Conservation (phyloP, 2,113 vertebrate species). For the Tretioscincus oriximinensis region DNA sequence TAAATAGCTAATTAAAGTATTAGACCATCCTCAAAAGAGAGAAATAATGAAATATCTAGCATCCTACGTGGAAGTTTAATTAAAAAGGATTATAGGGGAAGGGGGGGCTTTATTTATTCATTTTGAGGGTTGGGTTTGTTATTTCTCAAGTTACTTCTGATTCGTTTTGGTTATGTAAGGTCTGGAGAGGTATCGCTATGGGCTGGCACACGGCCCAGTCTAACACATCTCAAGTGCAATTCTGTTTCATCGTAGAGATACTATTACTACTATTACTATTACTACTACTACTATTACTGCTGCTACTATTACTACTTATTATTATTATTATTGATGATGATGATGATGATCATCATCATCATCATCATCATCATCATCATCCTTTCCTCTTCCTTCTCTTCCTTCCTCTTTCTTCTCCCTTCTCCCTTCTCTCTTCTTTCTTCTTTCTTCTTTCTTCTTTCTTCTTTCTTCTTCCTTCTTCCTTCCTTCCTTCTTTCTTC, state of each 20-base stretch:
- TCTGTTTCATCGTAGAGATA: background rate
- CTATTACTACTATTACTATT: too few species aligned
- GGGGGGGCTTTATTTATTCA: background rate
- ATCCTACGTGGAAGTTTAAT: slow-evolving; percentile 41
- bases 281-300: too few species aligned
- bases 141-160: background rate
- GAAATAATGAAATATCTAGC: slow-evolving; percentile 67
- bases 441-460: too few species aligned
- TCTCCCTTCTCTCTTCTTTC: too few species aligned
- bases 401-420: too few species aligned
- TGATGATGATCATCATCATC: too few species aligned
- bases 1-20: slow-evolving; percentile 75
- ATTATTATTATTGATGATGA: too few species aligned
- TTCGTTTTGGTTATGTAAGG: background rate
- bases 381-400: too few species aligned
- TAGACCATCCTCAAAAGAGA: slow-evolving; percentile 55
- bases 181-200: background rate
- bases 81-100: slow-evolving; percentile 58
- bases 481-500: too few species aligned
- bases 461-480: too few species aligned
- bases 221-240: background rate
- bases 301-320: too few species aligned
- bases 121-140: slow-evolving; percentile 41
- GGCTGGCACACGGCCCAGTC: background rate
- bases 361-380: too few species aligned